Percentiles rank a stretch among this genome's conserved stretches.
Conservation (phyloP, 2,797 vertebrate species). For the Siniperca scherzeri region DNA sequence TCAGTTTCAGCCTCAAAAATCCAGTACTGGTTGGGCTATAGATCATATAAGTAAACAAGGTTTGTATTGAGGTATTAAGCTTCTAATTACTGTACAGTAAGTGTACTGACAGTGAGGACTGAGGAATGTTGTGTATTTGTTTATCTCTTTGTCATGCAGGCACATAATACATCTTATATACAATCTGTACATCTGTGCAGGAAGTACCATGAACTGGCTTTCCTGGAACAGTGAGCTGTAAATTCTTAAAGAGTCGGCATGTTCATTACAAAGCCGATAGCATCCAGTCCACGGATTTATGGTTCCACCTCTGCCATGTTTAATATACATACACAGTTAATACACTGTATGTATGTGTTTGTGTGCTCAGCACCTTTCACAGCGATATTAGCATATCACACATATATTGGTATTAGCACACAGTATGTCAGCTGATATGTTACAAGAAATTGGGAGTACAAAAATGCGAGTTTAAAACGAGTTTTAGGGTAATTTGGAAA, state of each 20-base stretch:
- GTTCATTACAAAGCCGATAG: slow-evolving; percentile 68
- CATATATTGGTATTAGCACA: background rate
- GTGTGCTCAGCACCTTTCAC: background rate
- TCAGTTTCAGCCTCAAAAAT: background rate
- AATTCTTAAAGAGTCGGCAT: slow-evolving; percentile 51
- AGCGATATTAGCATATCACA: too few species aligned
- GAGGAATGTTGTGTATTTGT: background rate
- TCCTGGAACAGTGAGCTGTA: slow-evolving; percentile 56
- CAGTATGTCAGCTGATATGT: background rate
- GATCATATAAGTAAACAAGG: background rate
- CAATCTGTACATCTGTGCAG: background rate
- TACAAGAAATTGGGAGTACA: too few species aligned
- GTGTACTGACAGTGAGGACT: background rate
- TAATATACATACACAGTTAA: slow-evolving; percentile 26
- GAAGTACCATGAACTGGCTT: slow-evolving; percentile 34
- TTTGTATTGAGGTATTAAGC: background rate
- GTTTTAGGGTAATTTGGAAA: too few species aligned
- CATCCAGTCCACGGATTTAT: slow-evolving; percentile 59
- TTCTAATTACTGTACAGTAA: too few species aligned
- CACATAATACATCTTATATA: background rate
- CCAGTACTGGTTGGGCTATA: too few species aligned
- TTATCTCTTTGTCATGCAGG: background rate
- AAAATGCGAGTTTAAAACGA: too few species aligned
- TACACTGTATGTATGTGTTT: background rate
- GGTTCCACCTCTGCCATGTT: slow-evolving; percentile 21